Evolutionary conservation across 1,140 invertebrate species (phyloP).

Genomic region (Caenorhabditis brenneri): DNA sequence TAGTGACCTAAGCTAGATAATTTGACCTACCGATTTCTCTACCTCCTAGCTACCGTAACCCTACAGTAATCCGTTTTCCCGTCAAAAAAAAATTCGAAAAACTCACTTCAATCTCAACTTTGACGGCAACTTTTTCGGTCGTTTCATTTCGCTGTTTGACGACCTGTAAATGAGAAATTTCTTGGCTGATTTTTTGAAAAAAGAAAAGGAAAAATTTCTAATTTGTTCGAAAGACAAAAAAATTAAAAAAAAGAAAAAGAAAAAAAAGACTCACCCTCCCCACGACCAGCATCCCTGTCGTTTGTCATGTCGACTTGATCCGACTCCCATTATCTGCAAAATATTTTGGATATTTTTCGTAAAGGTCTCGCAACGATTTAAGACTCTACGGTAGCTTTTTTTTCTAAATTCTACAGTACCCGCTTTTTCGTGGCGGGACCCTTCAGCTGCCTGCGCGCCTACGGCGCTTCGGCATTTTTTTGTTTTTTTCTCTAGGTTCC

Average conservation of each 20-base stretch:
- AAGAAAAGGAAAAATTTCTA: background rate
- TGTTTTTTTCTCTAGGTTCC: too few species aligned
- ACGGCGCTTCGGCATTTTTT: too few species aligned
- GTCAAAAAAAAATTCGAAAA: background rate
- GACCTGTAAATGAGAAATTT: slow-evolving; percentile 6
- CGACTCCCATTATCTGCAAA: slow-evolving; percentile 39
- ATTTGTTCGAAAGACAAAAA: background rate
- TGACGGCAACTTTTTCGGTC: slow-evolving; percentile 24
- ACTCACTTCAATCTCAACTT: slow-evolving; percentile 27
- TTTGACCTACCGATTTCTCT: too few species aligned
- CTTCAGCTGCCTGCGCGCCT: too few species aligned
- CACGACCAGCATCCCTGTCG: slow-evolving; percentile 25
- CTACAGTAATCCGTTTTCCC: background rate
- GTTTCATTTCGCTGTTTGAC: slow-evolving; percentile 12
- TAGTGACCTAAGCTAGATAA: too few species aligned
- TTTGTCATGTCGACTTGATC: slow-evolving; percentile 31
- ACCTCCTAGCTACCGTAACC: too few species aligned
- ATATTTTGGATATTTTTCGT: background rate
- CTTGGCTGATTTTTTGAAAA: background rate
- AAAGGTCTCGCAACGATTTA: background rate
- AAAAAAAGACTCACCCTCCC: slow-evolving; percentile 14
- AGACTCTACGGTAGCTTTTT: too few species aligned
- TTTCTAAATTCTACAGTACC: too few species aligned
- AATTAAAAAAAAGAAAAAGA: background rate
- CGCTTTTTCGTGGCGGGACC: too few species aligned